Evolutionary conservation across 2,797 vertebrate genomes (phyloP), one percentile per base, ranked within the genome.

Genomic region (Meriones psammophilus): DNA sequence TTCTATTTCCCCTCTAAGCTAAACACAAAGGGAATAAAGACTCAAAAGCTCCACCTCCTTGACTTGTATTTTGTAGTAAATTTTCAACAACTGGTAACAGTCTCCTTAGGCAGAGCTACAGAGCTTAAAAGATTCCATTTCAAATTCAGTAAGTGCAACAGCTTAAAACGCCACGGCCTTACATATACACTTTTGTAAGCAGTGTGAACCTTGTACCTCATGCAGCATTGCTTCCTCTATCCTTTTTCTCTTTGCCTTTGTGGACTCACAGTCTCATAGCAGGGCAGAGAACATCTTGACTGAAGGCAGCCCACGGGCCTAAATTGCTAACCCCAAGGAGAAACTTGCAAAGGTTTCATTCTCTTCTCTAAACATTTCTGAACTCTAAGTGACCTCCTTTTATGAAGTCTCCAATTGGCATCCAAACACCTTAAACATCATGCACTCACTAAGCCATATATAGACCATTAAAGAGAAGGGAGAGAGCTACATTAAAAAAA

Each of bases 351-450:
- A 97, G 95, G 81, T 14, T 86, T 94, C 97, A 90, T 89, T 68
- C 84, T 94, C 84, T 95, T 98, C 98, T 98, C 97, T 96, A 98
- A 98, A 98, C 97, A 98, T 97, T 98, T 98, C 96, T 98, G 98
- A 99, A 98, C 98, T 99, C 97, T 97, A 56, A 50, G 42, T 98
- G 98, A 99, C 98, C 98, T 98, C 94, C 89, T 96, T 98, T 98
- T 97, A 98, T 12, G 0, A 97, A 96, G 86, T 74, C 71, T 98
- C 87, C 93, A 97, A 97, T 97, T 96, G 85, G 94, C 98, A 98
- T 98, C 97, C 94, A 98, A 98, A 96, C 97, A 98, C 96, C 97
- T 98, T 96, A 97, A 97, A 98, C 95, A 87, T 17, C 22, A 85
- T 28, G 97, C 96, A 97, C 92, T 94, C 94, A 96, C 95, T 97